Conservation (phyloP, 2,797 vertebrate species). For the Graptemys geographica region DNA sequence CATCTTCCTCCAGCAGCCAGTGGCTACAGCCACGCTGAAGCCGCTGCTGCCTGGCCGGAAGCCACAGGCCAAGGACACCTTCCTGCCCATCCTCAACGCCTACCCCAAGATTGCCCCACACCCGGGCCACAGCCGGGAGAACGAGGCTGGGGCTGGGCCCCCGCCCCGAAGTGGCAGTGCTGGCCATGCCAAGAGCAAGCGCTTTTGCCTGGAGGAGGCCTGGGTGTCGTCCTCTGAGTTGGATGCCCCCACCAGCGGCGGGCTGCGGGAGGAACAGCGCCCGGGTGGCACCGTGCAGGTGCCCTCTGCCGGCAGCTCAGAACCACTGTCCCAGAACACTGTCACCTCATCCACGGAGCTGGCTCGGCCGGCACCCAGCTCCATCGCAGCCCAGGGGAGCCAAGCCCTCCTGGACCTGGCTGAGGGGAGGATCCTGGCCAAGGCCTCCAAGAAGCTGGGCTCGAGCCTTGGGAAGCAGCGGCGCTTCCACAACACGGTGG, state of each 20-base stretch:
- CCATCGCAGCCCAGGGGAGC: not conserved
- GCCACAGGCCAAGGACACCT: not conserved
- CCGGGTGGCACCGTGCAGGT: constrained; percentile 34
- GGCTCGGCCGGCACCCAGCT: not conserved
- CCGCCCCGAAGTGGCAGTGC: fast-evolving
- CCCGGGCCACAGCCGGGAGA: constrained; percentile 23
- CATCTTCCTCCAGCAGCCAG: not conserved
- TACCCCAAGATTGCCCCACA: constrained; percentile 85
- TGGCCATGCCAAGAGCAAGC: not conserved
- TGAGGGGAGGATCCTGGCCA: not conserved
- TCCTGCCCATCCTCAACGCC: constrained; percentile 78
- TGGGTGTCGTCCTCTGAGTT: not conserved
- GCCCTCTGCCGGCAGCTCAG: constrained; percentile 70
- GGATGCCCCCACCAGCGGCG: not conserved
- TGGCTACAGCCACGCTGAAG: not conserved
- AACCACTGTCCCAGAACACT: not conserved
- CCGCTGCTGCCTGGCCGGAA: not conserved
- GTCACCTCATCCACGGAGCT: not conserved
- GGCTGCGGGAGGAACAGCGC: too few relatives aligned
- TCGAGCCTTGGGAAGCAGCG: constrained; percentile 72
- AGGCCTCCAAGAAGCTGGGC: not conserved
- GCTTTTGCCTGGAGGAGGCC: not conserved
- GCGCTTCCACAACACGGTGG: constrained; percentile 89
- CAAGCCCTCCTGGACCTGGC: not conserved
- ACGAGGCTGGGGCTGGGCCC: not conserved